Evolutionary conservation across 2,888 invertebrate genomes (phyloP).

Genomic region (Anagyrus pseudococci): DNA sequence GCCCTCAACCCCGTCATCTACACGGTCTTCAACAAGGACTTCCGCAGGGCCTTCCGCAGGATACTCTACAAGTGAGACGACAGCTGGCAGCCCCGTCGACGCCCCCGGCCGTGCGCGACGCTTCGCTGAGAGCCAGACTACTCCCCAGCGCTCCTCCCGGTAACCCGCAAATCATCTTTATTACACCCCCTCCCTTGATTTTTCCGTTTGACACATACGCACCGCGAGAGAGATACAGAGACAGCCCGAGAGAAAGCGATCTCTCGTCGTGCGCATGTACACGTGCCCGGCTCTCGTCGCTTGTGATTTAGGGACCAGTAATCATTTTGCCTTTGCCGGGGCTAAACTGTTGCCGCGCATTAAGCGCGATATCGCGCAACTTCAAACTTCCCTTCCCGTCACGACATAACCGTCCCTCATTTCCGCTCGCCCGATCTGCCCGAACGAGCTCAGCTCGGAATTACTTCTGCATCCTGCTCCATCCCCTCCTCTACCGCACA

Average conservation of each 20-base stretch:
- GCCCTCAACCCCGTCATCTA: conserved; percentile 95
- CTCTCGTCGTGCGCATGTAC: not conserved
- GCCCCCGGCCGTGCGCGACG: not conserved
- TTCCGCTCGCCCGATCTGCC: not conserved
- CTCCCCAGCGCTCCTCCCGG: not conserved
- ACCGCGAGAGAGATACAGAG: not conserved
- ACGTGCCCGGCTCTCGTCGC: no score
- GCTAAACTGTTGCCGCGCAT: no score
- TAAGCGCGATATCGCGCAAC: not conserved
- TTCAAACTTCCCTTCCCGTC: not conserved
- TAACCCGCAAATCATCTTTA: no score
- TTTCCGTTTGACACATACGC: not conserved
- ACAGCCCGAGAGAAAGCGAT: not conserved
- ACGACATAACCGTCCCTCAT: not conserved
- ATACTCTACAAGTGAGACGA: conserved; percentile 93
- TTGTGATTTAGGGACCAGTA: no score
- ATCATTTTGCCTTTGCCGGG: no score
- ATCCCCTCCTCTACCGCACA: no score
- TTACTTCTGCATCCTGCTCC: no score
- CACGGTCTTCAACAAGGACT: conserved; percentile 93
- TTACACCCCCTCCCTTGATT: not conserved
- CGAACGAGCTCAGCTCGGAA: no score
- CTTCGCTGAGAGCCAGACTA: not conserved
- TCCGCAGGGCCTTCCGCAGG: conserved; percentile 91
- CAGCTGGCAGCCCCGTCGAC: not conserved